Evolutionary conservation across 2,113 vertebrate species (phyloP), one percentile per base, ranked within the genome.

Genomic region (Oreocharis arfaki): DNA sequence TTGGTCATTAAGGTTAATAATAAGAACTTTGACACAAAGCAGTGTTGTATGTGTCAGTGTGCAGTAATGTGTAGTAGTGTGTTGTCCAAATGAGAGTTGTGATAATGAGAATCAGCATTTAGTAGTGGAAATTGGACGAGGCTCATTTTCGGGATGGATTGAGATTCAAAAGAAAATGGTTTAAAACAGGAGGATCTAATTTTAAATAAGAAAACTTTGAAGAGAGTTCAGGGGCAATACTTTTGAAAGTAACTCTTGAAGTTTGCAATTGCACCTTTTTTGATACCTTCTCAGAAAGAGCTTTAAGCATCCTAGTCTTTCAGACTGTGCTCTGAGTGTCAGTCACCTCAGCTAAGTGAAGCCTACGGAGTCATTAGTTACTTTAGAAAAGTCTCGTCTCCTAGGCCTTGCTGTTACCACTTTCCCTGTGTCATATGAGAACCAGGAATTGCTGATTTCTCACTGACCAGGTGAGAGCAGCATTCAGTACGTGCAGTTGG

Each of bases 121-220:
- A 69, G 44, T 26, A 41, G 42, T 35, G 56, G 35, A 81, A 93
- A 78, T 78, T 73, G 57, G 30, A 44, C 9, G n/a, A 44, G 41
- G 57, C 52, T 93, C 16, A 33, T 90, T 85, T 89, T 75, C 7
- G 32, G 64, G 47, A 33, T 59, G 49, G 22, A 39, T 47, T 75
- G 74, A 71, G 69, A 47, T 82, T 78, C 56, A 68, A 71, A 92
- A 64, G 61, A 73, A 76, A 88, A 56, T 47, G 17, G 6, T 80
- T 93, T 85, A 12, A 79, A 90, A 79, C 35, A 85, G 52, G 56
- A 79, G 92, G 69, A 88, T 85, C 57, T 91, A 24, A 67, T 83
- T 95, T 94, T 53, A 87, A 92, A 63, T 79, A 75, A 82, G 70
- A 69, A 75, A 71, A 68, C 35, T 91, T 70, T 17, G 37, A 80